Conservation (phyloP, 2,113 vertebrate genomes). For the Lipophrys pholis region DNA sequence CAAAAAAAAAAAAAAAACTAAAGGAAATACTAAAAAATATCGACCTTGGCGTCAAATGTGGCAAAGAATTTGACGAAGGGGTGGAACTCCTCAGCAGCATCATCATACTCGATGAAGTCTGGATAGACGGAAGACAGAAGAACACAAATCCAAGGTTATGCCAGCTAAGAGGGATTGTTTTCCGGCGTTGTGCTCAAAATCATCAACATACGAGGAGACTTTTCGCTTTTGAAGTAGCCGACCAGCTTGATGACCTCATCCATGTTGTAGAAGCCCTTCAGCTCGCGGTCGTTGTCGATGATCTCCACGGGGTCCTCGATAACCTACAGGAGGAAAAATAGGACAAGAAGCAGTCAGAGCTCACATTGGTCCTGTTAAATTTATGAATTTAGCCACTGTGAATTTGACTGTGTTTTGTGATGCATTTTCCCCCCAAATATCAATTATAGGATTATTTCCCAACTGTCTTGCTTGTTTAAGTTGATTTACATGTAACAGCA, state of each 20-base stretch:
- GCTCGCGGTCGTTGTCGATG: slow-evolving; percentile 89
- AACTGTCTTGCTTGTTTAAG: too few species aligned
- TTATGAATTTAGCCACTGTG: neutral
- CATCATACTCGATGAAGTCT: slow-evolving; percentile 91
- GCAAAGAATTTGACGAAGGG: slow-evolving; percentile 94
- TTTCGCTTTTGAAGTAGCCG: slow-evolving; percentile 91
- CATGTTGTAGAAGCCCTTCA: slow-evolving; percentile 89
- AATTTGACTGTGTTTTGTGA: too few species aligned
- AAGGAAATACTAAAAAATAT: neutral
- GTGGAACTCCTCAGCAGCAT: slow-evolving; percentile 92
- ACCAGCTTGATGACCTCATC: slow-evolving; percentile 92
- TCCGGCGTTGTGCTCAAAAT: neutral
- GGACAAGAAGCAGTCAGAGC: too few species aligned
- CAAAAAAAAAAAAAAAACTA: too few species aligned
- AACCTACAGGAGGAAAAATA: slow-evolving; percentile 71
- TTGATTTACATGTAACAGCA: too few species aligned
- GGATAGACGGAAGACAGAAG: slow-evolving; percentile 7
- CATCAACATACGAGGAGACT: slow-evolving; percentile 86
- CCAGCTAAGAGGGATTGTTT: too few species aligned
- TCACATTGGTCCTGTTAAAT: too few species aligned
- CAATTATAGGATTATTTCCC: too few species aligned
- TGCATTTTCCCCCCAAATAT: too few species aligned
- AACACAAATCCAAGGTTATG: neutral
- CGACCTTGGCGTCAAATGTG: slow-evolving; percentile 91
- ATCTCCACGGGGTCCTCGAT: slow-evolving; percentile 90